Evolutionary conservation across 2,113 vertebrate species (phyloP).

Genomic region (Paracanthobrama guichenoti): DNA sequence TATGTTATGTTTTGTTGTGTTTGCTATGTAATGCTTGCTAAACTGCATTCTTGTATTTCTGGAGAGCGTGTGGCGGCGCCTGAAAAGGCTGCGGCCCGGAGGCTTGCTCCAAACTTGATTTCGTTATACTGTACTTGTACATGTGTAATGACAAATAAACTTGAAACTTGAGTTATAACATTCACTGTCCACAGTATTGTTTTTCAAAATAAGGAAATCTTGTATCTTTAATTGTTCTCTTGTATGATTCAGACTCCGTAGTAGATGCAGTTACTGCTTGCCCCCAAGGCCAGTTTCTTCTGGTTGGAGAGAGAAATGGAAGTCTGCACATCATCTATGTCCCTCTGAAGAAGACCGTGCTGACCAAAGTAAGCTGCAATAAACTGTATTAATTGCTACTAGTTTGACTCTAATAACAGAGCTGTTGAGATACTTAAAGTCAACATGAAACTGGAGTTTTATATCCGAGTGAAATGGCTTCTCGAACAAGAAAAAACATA

Average conservation of each 20-base stretch:
- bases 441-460: too few relatives aligned
- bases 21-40: too few relatives aligned
- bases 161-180: too few relatives aligned
- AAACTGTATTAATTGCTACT: background rate
- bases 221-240: background rate
- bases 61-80: too few relatives aligned
- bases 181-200: background rate
- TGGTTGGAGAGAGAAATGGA: conserved; percentile 92
- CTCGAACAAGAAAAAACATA: too few relatives aligned
- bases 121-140: too few relatives aligned
- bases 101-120: too few relatives aligned
- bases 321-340: conserved; percentile 90
- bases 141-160: too few relatives aligned
- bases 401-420: background rate
- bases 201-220: background rate
- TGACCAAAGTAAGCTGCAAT: conserved; percentile 80
- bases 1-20: too few relatives aligned
- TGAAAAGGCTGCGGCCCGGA: too few relatives aligned
- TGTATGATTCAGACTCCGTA: conserved; percentile 77
- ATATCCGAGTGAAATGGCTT: too few relatives aligned
- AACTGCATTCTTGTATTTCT: too few relatives aligned
- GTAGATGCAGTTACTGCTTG: conserved; percentile 88
- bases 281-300: conserved; percentile 85
- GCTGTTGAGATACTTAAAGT: background rate
- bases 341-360: conserved; percentile 83